These are phyloP conservation scores for Psettodes erumei DNA, from an alignment of 2,113 vertebrate genomes.

Conservation along the genomic window DNA sequence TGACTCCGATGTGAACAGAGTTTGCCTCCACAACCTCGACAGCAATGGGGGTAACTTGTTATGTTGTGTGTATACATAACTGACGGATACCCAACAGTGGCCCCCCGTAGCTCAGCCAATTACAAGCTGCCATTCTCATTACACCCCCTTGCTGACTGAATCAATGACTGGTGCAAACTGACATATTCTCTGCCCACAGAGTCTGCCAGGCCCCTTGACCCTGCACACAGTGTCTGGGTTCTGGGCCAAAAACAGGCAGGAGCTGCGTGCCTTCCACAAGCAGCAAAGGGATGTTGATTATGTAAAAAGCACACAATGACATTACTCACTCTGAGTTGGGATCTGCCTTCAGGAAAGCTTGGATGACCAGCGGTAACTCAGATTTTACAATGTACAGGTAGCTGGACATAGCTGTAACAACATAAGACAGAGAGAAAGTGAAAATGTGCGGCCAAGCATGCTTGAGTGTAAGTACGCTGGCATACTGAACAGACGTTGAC, in stretches of 20 bases:
- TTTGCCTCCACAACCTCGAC: constrained; percentile 30
- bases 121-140: constrained; percentile 40
- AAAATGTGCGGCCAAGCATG: background rate
- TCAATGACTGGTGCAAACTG: constrained; percentile 48
- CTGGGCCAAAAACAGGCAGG: constrained; percentile 11
- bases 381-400: constrained; percentile 99
- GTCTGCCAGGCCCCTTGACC: constrained; percentile 26
- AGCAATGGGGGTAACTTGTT: constrained; percentile 15
- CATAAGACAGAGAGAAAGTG: constrained; percentile 25
- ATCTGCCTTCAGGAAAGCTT: constrained; percentile 91
- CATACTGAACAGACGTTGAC: constrained; percentile 2
- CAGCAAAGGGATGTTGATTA: background rate
- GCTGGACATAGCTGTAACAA: constrained; percentile 95
- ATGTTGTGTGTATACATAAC: constrained; percentile 38
- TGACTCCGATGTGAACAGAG: constrained; percentile 27
- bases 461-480: background rate
- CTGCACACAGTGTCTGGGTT: constrained; percentile 22
- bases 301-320: constrained; percentile 1
- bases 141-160: constrained; percentile 53
- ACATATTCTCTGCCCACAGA: constrained; percentile 20
- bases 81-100: constrained; percentile 14
- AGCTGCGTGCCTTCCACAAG: constrained; percentile 11
- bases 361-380: constrained; percentile 96
- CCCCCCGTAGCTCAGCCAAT: constrained; percentile 48
- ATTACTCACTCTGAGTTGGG: constrained; percentile 88